Evolutionary conservation across 30 jellyfish, hydroid and myxozoan species (phyloP), one percentile per base, ranked within the genome.

Genomic region (Rhopilema esculentum): DNA sequence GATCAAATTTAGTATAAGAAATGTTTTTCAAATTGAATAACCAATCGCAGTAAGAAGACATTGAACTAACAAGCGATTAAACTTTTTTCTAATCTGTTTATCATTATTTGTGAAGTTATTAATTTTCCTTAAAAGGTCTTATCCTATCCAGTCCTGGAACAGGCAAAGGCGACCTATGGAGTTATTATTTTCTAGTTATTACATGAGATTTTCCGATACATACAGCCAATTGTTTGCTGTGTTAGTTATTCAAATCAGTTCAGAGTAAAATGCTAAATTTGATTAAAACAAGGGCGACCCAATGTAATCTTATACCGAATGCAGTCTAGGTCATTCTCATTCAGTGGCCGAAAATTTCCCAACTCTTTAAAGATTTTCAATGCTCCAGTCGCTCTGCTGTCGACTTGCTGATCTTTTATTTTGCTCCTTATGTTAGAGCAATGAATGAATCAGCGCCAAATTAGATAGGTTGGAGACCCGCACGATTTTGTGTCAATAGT

Each of bases 291-390:
- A 20, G 68, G 88, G 88, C 76, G 88, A 78, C 88, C 51, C 16
- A 32, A n/a, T 78, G 88, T 78, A 62, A 78, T 78, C 88, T 52
- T 78, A 78, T 78, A 78, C 88, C 88, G 61, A 78, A 30, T 21
- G 22, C 32, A 53, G 88, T 78, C 88, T 78, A 78, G 88, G 88
- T 78, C 88, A 78, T 24, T 24, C 50, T 52, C 50, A 57, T 78
- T 30, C 27, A 40, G 57, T 40, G 57, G 57, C 57, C 57, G 57
- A 40, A 40, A 40, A 40, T 12, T 40, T 40, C 57, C 57, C 57
- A 2, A 40, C 57, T 40, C 57, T 40, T 40, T 40, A 40, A 2
- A 12, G 6, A 40, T 12, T 40, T 40, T 40, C 57, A 40, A 40
- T 40, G 57, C 57, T 40, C 6, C 12, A 40, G 57, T 40, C 57